These are phyloP conservation scores for Caloenas nicobarica DNA, from an alignment of 2,113 vertebrate species.

Conservation along the genomic window DNA sequence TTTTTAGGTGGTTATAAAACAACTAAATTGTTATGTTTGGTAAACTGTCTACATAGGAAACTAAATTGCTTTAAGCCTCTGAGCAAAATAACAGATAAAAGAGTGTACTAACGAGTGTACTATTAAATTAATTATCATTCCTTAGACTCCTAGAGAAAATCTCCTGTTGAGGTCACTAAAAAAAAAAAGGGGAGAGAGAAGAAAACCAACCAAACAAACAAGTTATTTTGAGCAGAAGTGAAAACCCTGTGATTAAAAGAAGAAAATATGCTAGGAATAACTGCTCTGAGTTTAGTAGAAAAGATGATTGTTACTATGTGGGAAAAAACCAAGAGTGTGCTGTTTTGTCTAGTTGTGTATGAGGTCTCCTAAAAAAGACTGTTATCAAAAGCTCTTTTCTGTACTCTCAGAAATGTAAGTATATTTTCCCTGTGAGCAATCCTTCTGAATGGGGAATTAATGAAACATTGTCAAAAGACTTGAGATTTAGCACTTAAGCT, in stretches of 20 bases:
- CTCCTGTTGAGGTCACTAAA: background rate
- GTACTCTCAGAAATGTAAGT: background rate
- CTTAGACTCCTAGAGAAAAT: conserved; percentile 1
- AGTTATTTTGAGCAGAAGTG: background rate
- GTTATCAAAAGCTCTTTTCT: background rate
- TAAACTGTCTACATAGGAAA: background rate
- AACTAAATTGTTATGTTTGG: background rate
- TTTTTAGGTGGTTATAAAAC: conserved; percentile 4
- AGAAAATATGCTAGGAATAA: background rate
- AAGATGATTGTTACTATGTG: background rate
- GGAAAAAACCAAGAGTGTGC: background rate
- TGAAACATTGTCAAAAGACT: conserved; percentile 23
- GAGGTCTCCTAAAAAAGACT: background rate
- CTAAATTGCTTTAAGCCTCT: background rate
- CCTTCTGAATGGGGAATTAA: conserved; percentile 24
- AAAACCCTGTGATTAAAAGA: background rate
- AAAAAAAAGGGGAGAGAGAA: background rate
- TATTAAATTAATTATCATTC: background rate
- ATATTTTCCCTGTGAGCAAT: conserved; percentile 9
- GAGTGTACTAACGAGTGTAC: background rate
- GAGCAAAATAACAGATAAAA: background rate
- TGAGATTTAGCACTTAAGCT: background rate
- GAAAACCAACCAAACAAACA: background rate
- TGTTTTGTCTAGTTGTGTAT: background rate
- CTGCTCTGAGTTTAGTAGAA: background rate